Evolutionary conservation across 2,113 vertebrate species (phyloP).

Genomic region (Cynocephalus volans): DNA sequence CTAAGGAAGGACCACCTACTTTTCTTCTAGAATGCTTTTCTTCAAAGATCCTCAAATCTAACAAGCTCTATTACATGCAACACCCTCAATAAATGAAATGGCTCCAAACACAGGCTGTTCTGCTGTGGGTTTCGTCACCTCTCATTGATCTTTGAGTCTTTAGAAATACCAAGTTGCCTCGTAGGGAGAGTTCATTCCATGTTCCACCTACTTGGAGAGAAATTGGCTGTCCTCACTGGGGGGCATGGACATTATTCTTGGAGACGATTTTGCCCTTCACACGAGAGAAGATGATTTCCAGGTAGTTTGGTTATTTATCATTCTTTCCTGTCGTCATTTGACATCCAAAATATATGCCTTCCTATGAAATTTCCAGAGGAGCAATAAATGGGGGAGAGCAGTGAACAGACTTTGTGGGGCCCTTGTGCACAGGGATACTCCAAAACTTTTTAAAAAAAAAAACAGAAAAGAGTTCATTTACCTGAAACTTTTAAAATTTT

Average conservation of each 20-base stretch:
- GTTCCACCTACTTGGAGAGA: not conserved
- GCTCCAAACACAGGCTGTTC: not conserved
- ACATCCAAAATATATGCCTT: not conserved
- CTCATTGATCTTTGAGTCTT: not conserved
- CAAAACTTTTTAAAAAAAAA: not conserved
- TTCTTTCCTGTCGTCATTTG: conserved; percentile 10
- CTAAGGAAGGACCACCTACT: too few species aligned
- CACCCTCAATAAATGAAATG: not conserved
- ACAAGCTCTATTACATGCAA: not conserved
- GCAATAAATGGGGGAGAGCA: not conserved
- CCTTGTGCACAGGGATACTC: not conserved
- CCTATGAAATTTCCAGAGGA: not conserved
- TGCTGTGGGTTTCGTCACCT: not conserved
- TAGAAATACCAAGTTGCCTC: not conserved
- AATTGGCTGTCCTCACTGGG: not conserved
- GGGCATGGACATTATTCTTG: not conserved
- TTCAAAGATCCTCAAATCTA: not conserved
- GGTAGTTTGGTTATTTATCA: not conserved
- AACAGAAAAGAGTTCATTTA: not conserved
- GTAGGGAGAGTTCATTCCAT: not conserved
- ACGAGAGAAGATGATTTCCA: not conserved
- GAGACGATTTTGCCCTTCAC: not conserved
- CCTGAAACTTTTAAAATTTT: not conserved
- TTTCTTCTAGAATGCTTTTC: not conserved
- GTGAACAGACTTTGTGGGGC: not conserved